Evolutionary conservation across 2,113 vertebrate species (phyloP), one percentile per base, ranked within the genome.

Genomic region (Chascanopsetta lugubris): DNA sequence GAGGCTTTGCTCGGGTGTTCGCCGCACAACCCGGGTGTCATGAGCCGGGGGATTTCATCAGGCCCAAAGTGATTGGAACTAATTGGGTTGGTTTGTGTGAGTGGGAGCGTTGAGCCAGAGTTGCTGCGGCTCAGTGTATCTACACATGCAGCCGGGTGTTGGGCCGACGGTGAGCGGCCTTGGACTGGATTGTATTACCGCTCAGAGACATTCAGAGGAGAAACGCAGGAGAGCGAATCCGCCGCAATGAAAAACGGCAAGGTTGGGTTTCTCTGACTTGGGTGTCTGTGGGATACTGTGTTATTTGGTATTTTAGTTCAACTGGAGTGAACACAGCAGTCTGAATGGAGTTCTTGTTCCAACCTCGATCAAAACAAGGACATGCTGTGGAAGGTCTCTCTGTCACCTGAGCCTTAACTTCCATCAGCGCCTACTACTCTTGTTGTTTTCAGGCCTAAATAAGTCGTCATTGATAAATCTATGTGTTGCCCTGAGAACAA

Each of bases 21-120:
- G 26, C 24, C 18, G 1, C 6, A 53, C 25, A 50, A 13, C 26
- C 15, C 20, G 12, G 15, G 25, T 61, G 75, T 58, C 63, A 66
- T 45, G 58, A 64, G 60, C 43, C 5, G n/a, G 61, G n/a, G 65
- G 62, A 75, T 69, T 30, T 72, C 25, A 57, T 69, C 40, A 66
- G 55, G 55, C 73, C 62, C 63, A 64, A 72, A 7, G 38, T 42
- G n/a, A 42, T 29, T 63, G 12, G n/a, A 67, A 78, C 73, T 84
- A 75, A 74, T 72, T 68, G 40, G 72, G 50, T 64, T 75, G 36
- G 15, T 68, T 63, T 65, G 55, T 30, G 22, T 55, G 46, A 57
- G 48, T 49, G 46, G 36, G 43, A 65, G 43, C 20, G 43, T 12
- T n/a, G n/a, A n/a, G n/a, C n/a, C n/a, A n/a, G n/a, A n/a, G 57